These are phyloP conservation scores for Actias luna DNA, from an alignment of 2,888 invertebrate species.

Conservation along the genomic window DNA sequence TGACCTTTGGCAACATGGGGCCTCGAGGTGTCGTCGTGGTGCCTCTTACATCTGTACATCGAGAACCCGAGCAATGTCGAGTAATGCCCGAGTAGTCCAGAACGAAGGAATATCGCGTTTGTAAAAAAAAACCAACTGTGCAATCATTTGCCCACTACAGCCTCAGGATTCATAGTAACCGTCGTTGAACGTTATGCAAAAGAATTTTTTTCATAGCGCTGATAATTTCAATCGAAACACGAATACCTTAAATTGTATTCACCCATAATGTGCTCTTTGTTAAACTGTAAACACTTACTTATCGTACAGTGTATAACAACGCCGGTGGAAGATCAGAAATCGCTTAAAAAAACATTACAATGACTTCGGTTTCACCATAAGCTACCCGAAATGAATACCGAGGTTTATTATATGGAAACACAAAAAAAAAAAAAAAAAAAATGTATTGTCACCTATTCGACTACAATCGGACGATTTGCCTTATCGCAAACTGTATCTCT, in stretches of 20 bases:
- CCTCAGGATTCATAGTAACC: too few relatives aligned
- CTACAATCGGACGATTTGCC: conserved; percentile 70
- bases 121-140: too few relatives aligned
- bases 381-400: conserved; percentile 71
- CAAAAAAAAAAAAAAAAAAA: conserved; percentile 64
- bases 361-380: conserved; percentile 66
- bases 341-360: conserved; percentile 68
- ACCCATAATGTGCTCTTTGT: background rate
- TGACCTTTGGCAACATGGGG: too few relatives aligned
- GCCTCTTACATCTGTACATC: too few relatives aligned
- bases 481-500: conserved; percentile 38
- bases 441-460: conserved; percentile 75
- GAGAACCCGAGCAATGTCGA: too few relatives aligned
- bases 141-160: too few relatives aligned
- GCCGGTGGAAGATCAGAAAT: conserved; percentile 51
- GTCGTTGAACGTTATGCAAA: too few relatives aligned
- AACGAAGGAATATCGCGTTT: too few relatives aligned
- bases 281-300: background rate
- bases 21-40: too few relatives aligned
- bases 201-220: background rate
- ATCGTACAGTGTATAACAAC: background rate
- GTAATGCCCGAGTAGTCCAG: too few relatives aligned
- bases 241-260: background rate
- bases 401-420: conserved; percentile 53
- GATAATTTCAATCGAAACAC: background rate